phyloP scores from a whole-genome alignment of 1,140 invertebrate genomes.

The Calephelis nemesis region DNA sequence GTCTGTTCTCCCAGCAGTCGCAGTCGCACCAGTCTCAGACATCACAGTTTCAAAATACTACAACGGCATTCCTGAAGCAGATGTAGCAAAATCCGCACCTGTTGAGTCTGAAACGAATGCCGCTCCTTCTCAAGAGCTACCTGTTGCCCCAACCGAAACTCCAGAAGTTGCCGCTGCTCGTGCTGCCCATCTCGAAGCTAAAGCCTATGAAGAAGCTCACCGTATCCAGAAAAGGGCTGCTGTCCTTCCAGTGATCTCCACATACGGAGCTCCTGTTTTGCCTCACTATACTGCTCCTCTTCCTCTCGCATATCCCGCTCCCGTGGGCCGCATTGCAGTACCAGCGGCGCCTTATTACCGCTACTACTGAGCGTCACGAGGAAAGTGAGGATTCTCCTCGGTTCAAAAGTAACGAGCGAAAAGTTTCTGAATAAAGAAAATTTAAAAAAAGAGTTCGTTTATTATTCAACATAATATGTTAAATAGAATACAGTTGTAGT shows the following conservation, averaged over 20 bases:
- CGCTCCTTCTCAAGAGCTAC: slow-evolving; percentile 21
- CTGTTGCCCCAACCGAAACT: slow-evolving; percentile 56
- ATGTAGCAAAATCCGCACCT: slow-evolving; percentile 18
- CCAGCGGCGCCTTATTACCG: slow-evolving; percentile 23
- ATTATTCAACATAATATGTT: too few relatives aligned
- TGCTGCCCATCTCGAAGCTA: slow-evolving; percentile 65
- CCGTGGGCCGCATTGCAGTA: slow-evolving; percentile 27
- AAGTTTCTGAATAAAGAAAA: slow-evolving; percentile 45
- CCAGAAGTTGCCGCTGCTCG: slow-evolving; percentile 75
- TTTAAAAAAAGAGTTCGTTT: not conserved
- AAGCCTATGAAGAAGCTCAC: slow-evolving; percentile 55
- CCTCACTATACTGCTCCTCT: slow-evolving; percentile 45
- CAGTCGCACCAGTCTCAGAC: slow-evolving; percentile 36
- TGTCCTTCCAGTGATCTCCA: slow-evolving; percentile 35
- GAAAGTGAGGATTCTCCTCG: slow-evolving; percentile 43
- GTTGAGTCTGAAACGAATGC: slow-evolving; percentile 27
- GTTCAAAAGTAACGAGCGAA: slow-evolving; percentile 50
- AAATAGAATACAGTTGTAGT: too few relatives aligned
- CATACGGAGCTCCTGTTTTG: slow-evolving; percentile 38
- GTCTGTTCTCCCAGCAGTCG: slow-evolving; percentile 26
- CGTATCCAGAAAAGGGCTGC: slow-evolving; percentile 59
- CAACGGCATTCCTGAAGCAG: slow-evolving; percentile 3
- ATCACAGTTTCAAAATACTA: not conserved
- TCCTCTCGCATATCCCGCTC: slow-evolving; percentile 43
- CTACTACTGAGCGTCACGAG: slow-evolving; percentile 49